These are phyloP conservation scores for Gryon sp. DNA, from an alignment of 1,140 invertebrate species.

Conservation along the genomic window DNA sequence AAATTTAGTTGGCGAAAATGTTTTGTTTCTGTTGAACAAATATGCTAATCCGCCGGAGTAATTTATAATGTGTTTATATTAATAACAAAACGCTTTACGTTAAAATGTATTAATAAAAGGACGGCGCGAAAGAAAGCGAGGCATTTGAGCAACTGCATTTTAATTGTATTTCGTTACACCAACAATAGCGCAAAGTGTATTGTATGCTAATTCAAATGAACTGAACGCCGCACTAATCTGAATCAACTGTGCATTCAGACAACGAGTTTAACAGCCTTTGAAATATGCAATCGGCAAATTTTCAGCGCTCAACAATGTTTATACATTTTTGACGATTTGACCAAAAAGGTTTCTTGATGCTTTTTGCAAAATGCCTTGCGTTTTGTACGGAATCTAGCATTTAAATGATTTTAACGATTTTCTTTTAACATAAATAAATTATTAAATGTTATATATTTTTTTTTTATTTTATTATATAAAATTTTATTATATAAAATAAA, in stretches of 20 bases:
- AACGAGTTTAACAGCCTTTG: conserved; percentile 22
- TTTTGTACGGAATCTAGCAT: too few relatives aligned
- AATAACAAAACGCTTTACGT: conserved; percentile 23
- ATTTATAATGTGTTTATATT: conserved; percentile 3
- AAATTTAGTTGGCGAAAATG: background rate
- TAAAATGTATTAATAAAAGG: conserved; percentile 35
- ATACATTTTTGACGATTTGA: conserved; percentile 28
- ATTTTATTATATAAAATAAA: too few relatives aligned
- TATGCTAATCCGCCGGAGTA: conserved; percentile 23
- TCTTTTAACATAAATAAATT: too few relatives aligned
- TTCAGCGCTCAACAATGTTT: conserved; percentile 29
- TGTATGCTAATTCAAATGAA: conserved; percentile 54
- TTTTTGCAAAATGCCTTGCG: too few relatives aligned
- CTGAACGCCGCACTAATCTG: conserved; percentile 27
- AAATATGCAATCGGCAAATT: conserved; percentile 19
- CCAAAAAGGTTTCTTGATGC: background rate
- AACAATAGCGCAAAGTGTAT: conserved; percentile 44
- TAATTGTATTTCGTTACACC: conserved; percentile 43
- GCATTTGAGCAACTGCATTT: conserved; percentile 39
- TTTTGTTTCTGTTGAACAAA: conserved; percentile 35
- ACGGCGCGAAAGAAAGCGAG: conserved; percentile 13
- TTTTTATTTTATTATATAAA: too few relatives aligned
- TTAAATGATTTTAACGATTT: too few relatives aligned
- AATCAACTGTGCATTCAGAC: conserved; percentile 25
- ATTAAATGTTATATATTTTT: too few relatives aligned